phyloP scores from a whole-genome alignment of 2,888 invertebrate genomes.

The Ganaspis brasiliensis region DNA sequence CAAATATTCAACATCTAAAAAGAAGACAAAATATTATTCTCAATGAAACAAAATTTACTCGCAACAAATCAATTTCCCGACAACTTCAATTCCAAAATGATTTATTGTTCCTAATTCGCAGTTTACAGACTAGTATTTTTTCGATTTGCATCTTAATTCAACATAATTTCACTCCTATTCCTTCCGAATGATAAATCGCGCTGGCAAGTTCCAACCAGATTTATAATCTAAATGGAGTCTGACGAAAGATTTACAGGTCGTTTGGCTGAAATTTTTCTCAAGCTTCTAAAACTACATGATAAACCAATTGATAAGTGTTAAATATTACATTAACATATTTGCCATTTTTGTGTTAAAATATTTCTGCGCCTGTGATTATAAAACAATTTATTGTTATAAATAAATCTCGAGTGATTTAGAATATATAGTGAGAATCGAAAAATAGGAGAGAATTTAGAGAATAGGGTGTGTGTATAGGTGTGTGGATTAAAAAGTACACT shows the following conservation, averaged over 20 bases:
- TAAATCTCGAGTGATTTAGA: neutral
- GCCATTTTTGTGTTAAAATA: neutral
- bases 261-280: neutral
- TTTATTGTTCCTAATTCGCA: neutral
- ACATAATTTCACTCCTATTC: neutral
- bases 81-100: neutral
- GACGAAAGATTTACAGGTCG: neutral
- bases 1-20: too few species aligned
- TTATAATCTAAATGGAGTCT: neutral
- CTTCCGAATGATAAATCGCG: neutral
- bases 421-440: neutral
- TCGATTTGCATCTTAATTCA: neutral
- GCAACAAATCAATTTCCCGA: neutral
- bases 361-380: neutral
- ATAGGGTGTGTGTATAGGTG: too few species aligned
- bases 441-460: too few species aligned
- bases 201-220: neutral
- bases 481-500: too few species aligned
- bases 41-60: too few species aligned
- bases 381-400: neutral
- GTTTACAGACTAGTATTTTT: neutral
- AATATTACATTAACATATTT: neutral
- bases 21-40: too few species aligned
- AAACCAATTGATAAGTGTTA: neutral
- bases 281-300: neutral